Evolutionary conservation across 1,140 invertebrate genomes (phyloP).

Genomic region (Pemphigus obesinymphae): DNA sequence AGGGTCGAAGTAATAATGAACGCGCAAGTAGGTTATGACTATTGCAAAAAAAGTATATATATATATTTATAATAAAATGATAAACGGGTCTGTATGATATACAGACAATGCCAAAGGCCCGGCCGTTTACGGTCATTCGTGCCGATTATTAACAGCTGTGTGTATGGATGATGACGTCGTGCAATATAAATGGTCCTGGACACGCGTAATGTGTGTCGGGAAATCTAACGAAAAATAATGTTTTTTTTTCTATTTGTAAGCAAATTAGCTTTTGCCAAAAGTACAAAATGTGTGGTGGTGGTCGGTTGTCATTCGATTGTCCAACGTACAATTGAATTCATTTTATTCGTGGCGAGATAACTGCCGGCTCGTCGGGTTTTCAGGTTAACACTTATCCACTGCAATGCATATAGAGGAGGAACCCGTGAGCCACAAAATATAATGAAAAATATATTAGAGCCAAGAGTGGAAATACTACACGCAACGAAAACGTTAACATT

Average conservation of each 20-base stretch:
- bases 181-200: not conserved
- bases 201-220: not conserved
- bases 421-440: no score
- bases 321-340: no score
- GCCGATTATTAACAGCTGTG: not conserved
- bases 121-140: not conserved
- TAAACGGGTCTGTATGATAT: not conserved
- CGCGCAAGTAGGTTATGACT: not conserved
- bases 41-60: not conserved
- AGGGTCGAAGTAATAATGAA: not conserved
- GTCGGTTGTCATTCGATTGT: not conserved
- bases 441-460: no score
- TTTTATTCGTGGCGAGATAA: no score
- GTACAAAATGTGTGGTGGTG: not conserved
- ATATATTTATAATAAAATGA: not conserved
- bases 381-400: no score
- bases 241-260: not conserved
- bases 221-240: not conserved
- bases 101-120: not conserved
- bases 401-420: no score
- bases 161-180: no score
- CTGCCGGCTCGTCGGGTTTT: no score
- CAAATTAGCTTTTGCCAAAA: not conserved
- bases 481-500: no score
- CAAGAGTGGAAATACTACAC: no score